phyloP scores from a whole-genome alignment of 2,888 invertebrate genomes.

The Andrena chrysosceles region DNA sequence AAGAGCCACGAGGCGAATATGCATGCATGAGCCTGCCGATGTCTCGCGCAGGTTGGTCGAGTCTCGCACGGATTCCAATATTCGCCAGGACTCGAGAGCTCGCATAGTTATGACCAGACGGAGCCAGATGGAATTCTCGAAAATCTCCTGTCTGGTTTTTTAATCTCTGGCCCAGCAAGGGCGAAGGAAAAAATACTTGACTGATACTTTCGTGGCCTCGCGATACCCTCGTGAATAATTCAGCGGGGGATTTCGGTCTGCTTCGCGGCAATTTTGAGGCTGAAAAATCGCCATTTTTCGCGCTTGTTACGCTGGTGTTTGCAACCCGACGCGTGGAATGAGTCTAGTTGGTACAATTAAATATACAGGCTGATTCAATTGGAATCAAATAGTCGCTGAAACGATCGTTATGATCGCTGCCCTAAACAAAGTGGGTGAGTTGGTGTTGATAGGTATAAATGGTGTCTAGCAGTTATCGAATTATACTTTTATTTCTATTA shows the following conservation, averaged over 20 bases:
- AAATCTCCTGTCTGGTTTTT: slow-evolving; percentile 48
- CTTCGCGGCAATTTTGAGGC: slow-evolving; percentile 22
- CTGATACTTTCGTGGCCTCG: slow-evolving; percentile 34
- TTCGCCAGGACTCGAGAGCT: slow-evolving; percentile 26
- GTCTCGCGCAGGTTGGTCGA: slow-evolving; percentile 36
- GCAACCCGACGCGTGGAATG: too few species aligned
- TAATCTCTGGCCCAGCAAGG: slow-evolving; percentile 24
- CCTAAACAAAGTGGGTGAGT: too few species aligned
- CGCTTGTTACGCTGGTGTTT: too few species aligned
- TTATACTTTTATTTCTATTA: too few species aligned
- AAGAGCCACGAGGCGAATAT: slow-evolving; percentile 53
- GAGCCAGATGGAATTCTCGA: slow-evolving; percentile 41
- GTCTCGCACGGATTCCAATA: slow-evolving; percentile 46
- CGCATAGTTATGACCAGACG: slow-evolving; percentile 38
- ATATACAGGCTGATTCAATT: too few species aligned
- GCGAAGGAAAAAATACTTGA: slow-evolving; percentile 22
- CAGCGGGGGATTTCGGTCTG: slow-evolving; percentile 39
- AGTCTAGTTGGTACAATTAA: too few species aligned
- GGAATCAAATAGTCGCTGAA: too few species aligned
- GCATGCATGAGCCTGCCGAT: slow-evolving; percentile 52
- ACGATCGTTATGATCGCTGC: too few species aligned
- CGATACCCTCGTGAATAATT: slow-evolving; percentile 49
- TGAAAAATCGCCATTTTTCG: slow-evolving; percentile 13
- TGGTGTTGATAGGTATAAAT: too few species aligned
- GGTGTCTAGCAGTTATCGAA: too few species aligned